Evolutionary conservation across 2,797 vertebrate genomes (phyloP), one percentile per base, ranked within the genome.

Genomic region (Coreius guichenoti): DNA sequence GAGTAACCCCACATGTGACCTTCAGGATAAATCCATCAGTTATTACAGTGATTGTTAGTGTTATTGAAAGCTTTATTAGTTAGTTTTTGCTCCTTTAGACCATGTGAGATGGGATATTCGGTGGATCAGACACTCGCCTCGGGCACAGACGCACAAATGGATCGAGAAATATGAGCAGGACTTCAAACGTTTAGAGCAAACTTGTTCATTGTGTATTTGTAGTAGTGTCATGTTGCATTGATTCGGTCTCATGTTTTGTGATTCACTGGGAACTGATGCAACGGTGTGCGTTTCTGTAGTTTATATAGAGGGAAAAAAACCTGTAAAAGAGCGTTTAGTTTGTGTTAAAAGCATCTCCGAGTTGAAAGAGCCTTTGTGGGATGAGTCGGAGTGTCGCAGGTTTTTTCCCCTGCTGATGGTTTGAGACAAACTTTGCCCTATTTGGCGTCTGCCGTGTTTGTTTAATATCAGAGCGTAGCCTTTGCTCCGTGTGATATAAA

Each of bases 401-500:
- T 58, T 65, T 49, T 61, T 26, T 3, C 14, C 47, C 11, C 51
- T 3, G 23, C 65, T 21, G 21, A 29, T 70, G 45, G 56, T 84
- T 29, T n/a, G 16, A 29, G 49, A 70, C 31, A 16, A 80, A 85
- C 86, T 85, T 88, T 84, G 65, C 39, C 43, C 69, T 31, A 7
- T 49, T 88, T 80, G 84, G 82, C 82, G n/a, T 47, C n/a, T 5
- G 7, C 8, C 5, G 69, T 85, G 82, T 82, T 86, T 86, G 85
- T 86, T 49, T 56, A 75, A 74, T 77, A 9, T 72, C 76, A 8
- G 23, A 49, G 63, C 17, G 9, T 61, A 51, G 85, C 86, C 86
- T 89, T 33, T 84, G 86, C 85, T 76, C 88, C 45, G 47, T 39
- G 39, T 81, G 72, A 89, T 67, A 47, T 81, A 84, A 68, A 58